Conservation (phyloP, 2,797 vertebrate species). For the Meda fulgida region DNA sequence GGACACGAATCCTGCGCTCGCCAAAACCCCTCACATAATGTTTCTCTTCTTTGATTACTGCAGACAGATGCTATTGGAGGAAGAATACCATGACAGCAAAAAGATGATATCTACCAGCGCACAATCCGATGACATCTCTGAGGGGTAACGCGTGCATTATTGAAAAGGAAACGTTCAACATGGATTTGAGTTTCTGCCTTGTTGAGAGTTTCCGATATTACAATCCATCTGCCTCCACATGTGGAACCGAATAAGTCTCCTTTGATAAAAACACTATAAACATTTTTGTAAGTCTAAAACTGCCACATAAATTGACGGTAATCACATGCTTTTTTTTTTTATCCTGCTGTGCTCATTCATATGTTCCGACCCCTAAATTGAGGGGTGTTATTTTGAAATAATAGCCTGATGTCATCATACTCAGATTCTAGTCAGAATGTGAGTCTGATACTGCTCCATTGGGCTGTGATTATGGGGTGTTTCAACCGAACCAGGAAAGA, state of each 20-base stretch:
- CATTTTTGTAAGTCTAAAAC: constrained; percentile 32
- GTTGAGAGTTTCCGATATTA: constrained; percentile 61
- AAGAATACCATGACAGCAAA: constrained; percentile 45
- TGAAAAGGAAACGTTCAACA: constrained; percentile 61
- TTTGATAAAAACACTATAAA: constrained; percentile 53
- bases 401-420: background rate
- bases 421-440: too few species aligned
- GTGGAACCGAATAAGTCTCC: constrained; percentile 57
- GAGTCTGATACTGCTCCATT: too few species aligned
- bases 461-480: too few species aligned
- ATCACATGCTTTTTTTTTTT: background rate
- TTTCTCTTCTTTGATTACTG: constrained; percentile 63
- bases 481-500: too few species aligned
- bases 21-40: constrained; percentile 38
- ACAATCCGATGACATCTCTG: constrained; percentile 55
- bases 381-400: background rate
- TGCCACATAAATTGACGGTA: background rate
- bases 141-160: constrained; percentile 62
- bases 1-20: background rate
- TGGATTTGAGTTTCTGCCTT: constrained; percentile 58
- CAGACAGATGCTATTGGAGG: constrained; percentile 49
- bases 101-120: constrained; percentile 50
- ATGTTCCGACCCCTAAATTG: background rate
- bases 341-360: background rate
- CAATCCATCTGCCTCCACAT: constrained; percentile 41